Evolutionary conservation across 2,113 vertebrate species (phyloP).

Genomic region (Willisornis vidua): DNA sequence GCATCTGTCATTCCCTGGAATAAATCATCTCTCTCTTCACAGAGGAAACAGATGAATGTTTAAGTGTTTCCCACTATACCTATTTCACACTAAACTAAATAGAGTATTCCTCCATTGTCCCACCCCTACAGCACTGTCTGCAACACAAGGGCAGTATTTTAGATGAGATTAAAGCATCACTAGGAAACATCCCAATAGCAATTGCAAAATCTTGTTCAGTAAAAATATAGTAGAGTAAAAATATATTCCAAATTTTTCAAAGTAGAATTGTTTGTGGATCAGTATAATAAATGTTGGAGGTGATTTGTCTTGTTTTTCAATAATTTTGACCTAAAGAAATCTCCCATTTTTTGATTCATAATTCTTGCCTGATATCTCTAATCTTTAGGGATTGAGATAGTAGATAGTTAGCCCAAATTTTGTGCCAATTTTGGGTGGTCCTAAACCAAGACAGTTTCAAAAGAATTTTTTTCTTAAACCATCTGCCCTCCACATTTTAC

Average conservation of each 20-base stretch:
- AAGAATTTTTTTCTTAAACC: slow-evolving; percentile 37
- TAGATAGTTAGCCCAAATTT: not conserved
- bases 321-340: not conserved
- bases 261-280: not conserved
- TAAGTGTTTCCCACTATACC: not conserved
- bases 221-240: not conserved
- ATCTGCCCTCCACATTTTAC: slow-evolving; percentile 75
- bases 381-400: not conserved
- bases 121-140: not conserved
- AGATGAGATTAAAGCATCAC: not conserved
- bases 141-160: not conserved
- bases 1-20: not conserved
- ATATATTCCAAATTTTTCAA: not conserved
- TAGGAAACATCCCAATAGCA: not conserved
- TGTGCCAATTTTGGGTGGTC: slow-evolving; percentile 69
- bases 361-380: not conserved
- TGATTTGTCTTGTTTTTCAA: not conserved
- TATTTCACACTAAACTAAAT: not conserved
- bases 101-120: not conserved
- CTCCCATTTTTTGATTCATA: not conserved
- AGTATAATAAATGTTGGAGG: not conserved
- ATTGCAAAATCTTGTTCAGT: not conserved
- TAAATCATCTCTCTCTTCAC: not conserved
- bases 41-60: not conserved
- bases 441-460: slow-evolving; percentile 50